phyloP scores from a whole-genome alignment of 2,888 invertebrate species.

The Dynastes maya region DNA sequence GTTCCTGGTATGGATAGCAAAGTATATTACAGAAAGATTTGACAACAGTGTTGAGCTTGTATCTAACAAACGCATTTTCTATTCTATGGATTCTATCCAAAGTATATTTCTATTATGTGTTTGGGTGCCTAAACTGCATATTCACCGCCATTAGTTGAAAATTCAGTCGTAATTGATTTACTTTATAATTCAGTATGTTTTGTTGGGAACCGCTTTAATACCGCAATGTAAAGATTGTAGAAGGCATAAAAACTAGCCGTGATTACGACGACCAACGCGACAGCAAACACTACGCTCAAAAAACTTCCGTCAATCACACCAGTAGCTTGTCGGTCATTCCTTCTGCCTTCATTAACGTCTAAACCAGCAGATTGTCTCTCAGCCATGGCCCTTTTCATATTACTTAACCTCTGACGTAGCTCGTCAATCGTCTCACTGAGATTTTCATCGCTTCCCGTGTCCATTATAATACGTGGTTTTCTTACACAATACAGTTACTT shows the following conservation, averaged over 20 bases:
- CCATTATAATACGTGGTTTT: too few species aligned
- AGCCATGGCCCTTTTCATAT: constrained; percentile 88
- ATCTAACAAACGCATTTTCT: too few species aligned
- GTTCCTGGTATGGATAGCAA: too few species aligned
- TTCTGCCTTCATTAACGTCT: constrained; percentile 68
- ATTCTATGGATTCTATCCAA: too few species aligned
- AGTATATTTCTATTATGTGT: too few species aligned
- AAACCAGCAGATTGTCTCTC: constrained; percentile 76
- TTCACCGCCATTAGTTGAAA: background rate
- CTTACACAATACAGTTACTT: too few species aligned
- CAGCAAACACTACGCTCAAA: constrained; percentile 86
- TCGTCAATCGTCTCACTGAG: constrained; percentile 84
- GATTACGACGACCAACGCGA: constrained; percentile 83
- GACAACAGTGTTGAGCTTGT: too few species aligned
- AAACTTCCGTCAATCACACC: constrained; percentile 88
- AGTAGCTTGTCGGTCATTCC: constrained; percentile 63
- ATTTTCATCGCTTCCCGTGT: constrained; percentile 24
- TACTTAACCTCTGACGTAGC: constrained; percentile 81
- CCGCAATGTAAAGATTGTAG: constrained; percentile 85
- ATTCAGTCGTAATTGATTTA: constrained; percentile 12
- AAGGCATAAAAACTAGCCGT: constrained; percentile 90
- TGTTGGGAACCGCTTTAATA: constrained; percentile 87
- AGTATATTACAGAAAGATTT: too few species aligned
- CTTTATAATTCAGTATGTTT: constrained; percentile 82
- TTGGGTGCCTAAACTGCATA: too few species aligned